phyloP scores from a whole-genome alignment of 2,888 invertebrate genomes.

The Diplazon laetatorius region DNA sequence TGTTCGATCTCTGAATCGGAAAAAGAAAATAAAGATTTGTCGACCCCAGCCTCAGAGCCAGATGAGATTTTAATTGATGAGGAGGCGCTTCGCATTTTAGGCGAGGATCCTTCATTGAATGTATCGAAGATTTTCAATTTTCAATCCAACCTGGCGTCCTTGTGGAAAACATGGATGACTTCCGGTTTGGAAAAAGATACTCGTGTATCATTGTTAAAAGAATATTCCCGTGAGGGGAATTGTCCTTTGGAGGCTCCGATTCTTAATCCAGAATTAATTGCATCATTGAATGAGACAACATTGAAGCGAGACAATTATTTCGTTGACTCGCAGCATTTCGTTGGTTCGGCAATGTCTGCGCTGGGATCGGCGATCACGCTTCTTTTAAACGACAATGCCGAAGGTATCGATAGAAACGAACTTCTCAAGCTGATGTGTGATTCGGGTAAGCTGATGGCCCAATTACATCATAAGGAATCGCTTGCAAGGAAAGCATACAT shows the following conservation, averaged over 20 bases:
- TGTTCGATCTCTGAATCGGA: slow-evolving; percentile 33
- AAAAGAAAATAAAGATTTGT: slow-evolving; percentile 32
- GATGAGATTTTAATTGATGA: slow-evolving; percentile 12
- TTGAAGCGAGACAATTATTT: slow-evolving; percentile 55
- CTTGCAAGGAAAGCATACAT: slow-evolving; percentile 41
- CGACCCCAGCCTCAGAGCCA: not conserved
- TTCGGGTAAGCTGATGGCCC: slow-evolving; percentile 32
- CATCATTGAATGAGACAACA: slow-evolving; percentile 40
- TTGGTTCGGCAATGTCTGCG: slow-evolving; percentile 48
- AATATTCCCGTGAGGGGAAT: slow-evolving; percentile 39
- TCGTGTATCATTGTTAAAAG: slow-evolving; percentile 7
- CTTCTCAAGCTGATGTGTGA: slow-evolving; percentile 45
- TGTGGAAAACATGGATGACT: slow-evolving; percentile 46
- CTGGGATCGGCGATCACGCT: slow-evolving; percentile 48
- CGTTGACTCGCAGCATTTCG: slow-evolving; percentile 36
- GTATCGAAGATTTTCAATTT: slow-evolving; percentile 18
- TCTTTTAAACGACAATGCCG: slow-evolving; percentile 37
- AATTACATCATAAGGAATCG: slow-evolving; percentile 32
- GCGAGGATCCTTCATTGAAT: slow-evolving; percentile 9
- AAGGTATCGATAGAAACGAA: slow-evolving; percentile 25
- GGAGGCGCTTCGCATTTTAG: slow-evolving; percentile 13
- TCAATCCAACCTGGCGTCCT: slow-evolving; percentile 41
- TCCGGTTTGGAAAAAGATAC: slow-evolving; percentile 38
- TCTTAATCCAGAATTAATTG: slow-evolving; percentile 29
- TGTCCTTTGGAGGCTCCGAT: slow-evolving; percentile 43